Evolutionary conservation across 2,113 vertebrate genomes (phyloP), one percentile per base, ranked within the genome.

Genomic region (Brachypodius melanocephalos): DNA sequence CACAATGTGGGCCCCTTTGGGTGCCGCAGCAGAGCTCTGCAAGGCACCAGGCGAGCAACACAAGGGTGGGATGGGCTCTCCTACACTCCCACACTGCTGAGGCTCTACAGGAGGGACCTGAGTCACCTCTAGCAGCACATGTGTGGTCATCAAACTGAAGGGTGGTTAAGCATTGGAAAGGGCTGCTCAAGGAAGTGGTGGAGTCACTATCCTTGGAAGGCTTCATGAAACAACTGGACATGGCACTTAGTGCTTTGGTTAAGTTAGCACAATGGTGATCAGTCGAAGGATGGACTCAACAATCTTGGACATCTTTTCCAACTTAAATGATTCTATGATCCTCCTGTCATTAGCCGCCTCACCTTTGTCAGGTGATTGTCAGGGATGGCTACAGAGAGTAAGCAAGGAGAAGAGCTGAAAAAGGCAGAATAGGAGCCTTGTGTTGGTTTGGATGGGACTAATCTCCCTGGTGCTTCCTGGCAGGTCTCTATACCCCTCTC

Each of bases 41-140:
- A 79, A 85, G 48, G 66, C 14, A 34, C 43, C 45, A 0, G 4
- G 69, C 1, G 1, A 29, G 66, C 24, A 66, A 2, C 0, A 2
- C 46, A 2, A 2, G 31, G 36, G 24, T 8, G 29, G 4, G 31
- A 26, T 8, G 83, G 54, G 38, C 32, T 73, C 38, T 36, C 54
- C 83, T n/a, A 45, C 42, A 2, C 54, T 55, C 24, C 74, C 61
- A 18, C 61, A 17, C 13, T 0, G 0, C 18, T 9, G 2, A 34
- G 46, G 72, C 22, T 43, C 31, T 17, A 0, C 2, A 0, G 22
- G 10, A 43, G 42, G 26, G 15, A 72, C 22, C 22, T 38, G 24
- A 42, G 61, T 59, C 6, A 2, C 48, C 22, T 38, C 32, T 66
- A 49, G 57, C 3, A 7, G 54, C 52, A 21, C 16, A 1, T 2